Evolutionary conservation across 2,888 invertebrate species (phyloP).

Genomic region (Teleogryllus oceanicus): DNA sequence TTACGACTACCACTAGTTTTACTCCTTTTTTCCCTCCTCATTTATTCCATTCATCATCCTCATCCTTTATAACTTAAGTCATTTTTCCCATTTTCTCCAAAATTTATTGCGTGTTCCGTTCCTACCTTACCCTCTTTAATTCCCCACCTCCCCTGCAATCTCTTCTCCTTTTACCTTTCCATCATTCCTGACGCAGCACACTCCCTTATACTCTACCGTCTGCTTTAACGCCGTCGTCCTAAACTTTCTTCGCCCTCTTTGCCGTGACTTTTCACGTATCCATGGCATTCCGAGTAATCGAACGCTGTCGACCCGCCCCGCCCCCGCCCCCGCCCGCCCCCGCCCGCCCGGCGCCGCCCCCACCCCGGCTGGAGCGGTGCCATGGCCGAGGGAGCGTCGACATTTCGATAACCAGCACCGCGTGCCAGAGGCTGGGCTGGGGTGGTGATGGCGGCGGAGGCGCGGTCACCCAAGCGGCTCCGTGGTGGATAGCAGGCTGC

Average conservation of each 20-base stretch:
- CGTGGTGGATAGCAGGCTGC: neutral
- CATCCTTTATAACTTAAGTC: too few species aligned
- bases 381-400: neutral
- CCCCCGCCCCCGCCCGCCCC: neutral
- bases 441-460: neutral
- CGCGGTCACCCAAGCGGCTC: neutral
- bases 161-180: too few species aligned
- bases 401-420: slow-evolving; percentile 9
- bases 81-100: too few species aligned
- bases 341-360: neutral
- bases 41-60: too few species aligned
- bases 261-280: slow-evolving; percentile 11
- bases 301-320: neutral
- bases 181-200: too few species aligned
- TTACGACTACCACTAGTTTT: too few species aligned
- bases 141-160: too few species aligned
- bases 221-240: neutral
- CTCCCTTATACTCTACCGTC: too few species aligned
- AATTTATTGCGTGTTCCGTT: too few species aligned
- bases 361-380: neutral
- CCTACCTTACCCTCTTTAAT: too few species aligned
- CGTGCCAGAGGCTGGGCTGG: neutral
- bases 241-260: neutral
- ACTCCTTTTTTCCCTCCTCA: too few species aligned
- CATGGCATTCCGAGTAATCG: neutral